Evolutionary conservation across 2,797 vertebrate species (phyloP), one percentile per base, ranked within the genome.

Genomic region (Apogon talboti): DNA sequence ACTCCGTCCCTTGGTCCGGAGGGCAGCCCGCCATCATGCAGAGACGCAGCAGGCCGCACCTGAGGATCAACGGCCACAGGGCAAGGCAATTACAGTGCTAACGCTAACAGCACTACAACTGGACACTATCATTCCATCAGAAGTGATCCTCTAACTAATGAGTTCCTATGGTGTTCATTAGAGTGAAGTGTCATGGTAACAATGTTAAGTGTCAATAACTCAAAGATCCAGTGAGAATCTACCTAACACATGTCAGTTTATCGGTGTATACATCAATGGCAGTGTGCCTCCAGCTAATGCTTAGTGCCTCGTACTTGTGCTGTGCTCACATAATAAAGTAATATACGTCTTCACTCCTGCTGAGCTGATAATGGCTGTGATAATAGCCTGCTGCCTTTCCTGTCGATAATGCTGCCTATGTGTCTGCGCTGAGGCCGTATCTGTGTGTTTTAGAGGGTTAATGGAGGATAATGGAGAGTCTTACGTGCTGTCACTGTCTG

Each of bases 401-500:
- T 82, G 76, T 86, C 82, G 21, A 85, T 83, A 76, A 47, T 19
- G 42, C 63, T 74, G 69, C 75, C 28, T 53, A n/a, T 68, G 76
- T 74, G 64, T 85, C 72, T 48, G 46, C 70, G 60, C 66, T 62
- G 61, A 70, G 66, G 67, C 52, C 40, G 61, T 54, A 15, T 72
- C 67, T 57, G 70, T 12, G 74, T 58, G 54, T 63, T 77, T 63
- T 38, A 52, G 56, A 67, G 76, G 53, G 58, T 52, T 81, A 76
- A 79, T 76, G 72, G 66, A 44, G 40, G 40, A 16, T 77, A 80
- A 84, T 76, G 68, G 69, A 77, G 64, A 48, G 76, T 72, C 94
- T 94, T 94, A 95, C 94, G 93, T 95, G 83, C 93, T 97, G 80
- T 99, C 97, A 0, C 95, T 94, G 89, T 98, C 97, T 0, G 96